phyloP scores from a whole-genome alignment of 2,797 vertebrate species.

The Scyliorhinus canicula region DNA sequence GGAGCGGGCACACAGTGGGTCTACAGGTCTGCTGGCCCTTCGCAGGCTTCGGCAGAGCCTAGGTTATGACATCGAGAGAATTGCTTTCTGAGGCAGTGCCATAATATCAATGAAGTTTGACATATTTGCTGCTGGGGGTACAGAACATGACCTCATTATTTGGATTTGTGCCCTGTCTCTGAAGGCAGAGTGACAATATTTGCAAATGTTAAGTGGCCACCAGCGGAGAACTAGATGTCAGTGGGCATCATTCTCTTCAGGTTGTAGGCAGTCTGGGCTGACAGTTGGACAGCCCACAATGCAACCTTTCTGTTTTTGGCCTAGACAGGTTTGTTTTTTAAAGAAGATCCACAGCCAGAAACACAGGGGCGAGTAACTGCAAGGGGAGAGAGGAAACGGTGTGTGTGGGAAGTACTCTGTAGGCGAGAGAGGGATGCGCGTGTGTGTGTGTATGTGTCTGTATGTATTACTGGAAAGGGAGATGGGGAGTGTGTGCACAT shows the following conservation, averaged over 20 bases:
- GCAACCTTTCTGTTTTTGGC: neutral
- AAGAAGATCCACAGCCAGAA: neutral
- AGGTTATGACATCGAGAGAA: too few relatives aligned
- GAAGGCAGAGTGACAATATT: neutral
- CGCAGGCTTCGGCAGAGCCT: too few relatives aligned
- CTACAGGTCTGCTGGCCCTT: too few relatives aligned
- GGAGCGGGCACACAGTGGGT: too few relatives aligned
- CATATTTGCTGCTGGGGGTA: neutral
- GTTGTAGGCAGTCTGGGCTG: neutral
- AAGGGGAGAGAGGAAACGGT: too few relatives aligned
- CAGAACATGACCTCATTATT: neutral
- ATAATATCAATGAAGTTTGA: neutral
- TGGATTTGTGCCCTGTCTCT: neutral
- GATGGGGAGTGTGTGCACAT: too few relatives aligned
- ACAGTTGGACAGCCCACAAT: neutral
- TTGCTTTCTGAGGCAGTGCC: neutral
- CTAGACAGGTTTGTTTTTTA: neutral
- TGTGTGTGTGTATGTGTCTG: too few relatives aligned
- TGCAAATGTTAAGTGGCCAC: neutral
- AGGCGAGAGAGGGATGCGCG: too few relatives aligned
- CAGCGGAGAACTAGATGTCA: neutral
- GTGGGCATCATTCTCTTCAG: neutral
- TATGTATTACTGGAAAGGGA: too few relatives aligned
- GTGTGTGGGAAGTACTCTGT: too few relatives aligned
- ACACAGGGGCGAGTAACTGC: neutral